phyloP scores from a whole-genome alignment of 2,888 invertebrate species.

The Slavum lentiscoides region DNA sequence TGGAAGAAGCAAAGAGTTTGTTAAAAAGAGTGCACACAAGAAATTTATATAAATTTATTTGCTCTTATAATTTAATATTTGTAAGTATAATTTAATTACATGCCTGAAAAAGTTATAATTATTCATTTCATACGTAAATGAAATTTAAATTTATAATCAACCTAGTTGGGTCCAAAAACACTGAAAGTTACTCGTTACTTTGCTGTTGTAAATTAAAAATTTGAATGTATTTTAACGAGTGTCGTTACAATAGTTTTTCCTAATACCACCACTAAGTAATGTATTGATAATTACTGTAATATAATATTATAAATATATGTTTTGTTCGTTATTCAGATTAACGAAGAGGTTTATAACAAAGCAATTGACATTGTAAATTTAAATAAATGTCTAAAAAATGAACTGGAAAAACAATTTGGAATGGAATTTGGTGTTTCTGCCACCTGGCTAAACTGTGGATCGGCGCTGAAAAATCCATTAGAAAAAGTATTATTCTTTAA shows the following conservation, averaged over 20 bases:
- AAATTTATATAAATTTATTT: conserved; percentile 42
- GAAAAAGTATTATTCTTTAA: conserved; percentile 44
- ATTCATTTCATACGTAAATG: no score
- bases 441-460: conserved; percentile 42
- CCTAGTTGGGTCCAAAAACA: no score
- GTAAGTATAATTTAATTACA: conserved; percentile 38
- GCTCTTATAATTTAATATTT: conserved; percentile 44
- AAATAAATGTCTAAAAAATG: conserved; percentile 8
- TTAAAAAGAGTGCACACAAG: conserved; percentile 55
- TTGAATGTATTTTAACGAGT: no score
- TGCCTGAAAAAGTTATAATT: no score
- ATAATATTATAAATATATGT: neutral
- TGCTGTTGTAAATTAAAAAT: no score
- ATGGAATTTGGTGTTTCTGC: conserved; percentile 27
- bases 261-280: no score
- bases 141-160: no score
- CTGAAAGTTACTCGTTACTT: no score
- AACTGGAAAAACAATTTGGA: conserved; percentile 26
- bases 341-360: conserved; percentile 26
- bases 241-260: no score
- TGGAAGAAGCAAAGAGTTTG: conserved; percentile 55
- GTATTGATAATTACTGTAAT: no score
- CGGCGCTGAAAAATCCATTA: conserved; percentile 32
- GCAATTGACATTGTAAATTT: conserved; percentile 14
- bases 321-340: conserved; percentile 8